phyloP scores from a whole-genome alignment of 2,113 vertebrate species.

The Ptilonorhynchus violaceus region DNA sequence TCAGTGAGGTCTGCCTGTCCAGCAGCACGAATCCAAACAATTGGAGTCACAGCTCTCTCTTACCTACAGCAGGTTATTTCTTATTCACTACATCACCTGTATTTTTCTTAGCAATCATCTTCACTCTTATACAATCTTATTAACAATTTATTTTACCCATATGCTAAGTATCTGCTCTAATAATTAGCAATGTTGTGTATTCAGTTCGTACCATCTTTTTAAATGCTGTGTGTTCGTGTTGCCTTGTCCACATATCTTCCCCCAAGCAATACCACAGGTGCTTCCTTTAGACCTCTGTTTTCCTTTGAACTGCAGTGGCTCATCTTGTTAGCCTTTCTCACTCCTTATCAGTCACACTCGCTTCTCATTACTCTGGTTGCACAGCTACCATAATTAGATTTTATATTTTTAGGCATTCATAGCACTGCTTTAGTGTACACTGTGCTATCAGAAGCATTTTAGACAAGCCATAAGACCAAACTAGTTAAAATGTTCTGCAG shows the following conservation, averaged over 20 bases:
- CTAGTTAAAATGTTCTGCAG: slow-evolving; percentile 31
- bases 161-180: neutral
- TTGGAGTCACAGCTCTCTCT: neutral
- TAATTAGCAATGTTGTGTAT: neutral
- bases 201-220: neutral
- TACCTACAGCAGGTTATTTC: neutral
- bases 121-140: neutral
- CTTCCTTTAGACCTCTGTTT: neutral
- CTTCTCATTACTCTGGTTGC: slow-evolving; percentile 13
- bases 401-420: slow-evolving; percentile 38
- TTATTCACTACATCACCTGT: neutral
- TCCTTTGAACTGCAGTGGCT: slow-evolving; percentile 13
- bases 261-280: neutral
- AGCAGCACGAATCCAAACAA: neutral
- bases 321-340: slow-evolving; percentile 5
- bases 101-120: neutral
- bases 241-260: neutral
- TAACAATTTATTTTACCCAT: neutral
- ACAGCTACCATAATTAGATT: slow-evolving; percentile 38
- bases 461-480: slow-evolving; percentile 28
- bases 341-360: neutral
- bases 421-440: neutral
- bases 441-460: slow-evolving; percentile 16
- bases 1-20: neutral
- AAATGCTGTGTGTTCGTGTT: neutral